These are phyloP conservation scores for Amaurobius ferox DNA, from an alignment of 2,888 invertebrate species.

Conservation along the genomic window DNA sequence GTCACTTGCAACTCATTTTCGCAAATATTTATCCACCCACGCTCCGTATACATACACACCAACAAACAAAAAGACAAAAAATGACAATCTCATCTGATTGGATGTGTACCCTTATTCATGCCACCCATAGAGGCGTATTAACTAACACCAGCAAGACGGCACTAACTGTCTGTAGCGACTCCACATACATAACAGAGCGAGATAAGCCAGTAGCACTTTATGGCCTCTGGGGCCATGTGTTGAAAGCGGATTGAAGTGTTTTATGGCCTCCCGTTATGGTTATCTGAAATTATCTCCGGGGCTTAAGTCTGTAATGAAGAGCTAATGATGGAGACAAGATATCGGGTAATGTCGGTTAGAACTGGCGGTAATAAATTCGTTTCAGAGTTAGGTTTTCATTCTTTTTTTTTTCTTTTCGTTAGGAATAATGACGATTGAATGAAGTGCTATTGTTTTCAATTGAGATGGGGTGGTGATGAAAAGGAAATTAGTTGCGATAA, in stretches of 20 bases:
- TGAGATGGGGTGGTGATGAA: too few relatives aligned
- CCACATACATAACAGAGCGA: conserved; percentile 22
- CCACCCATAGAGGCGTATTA: conserved; percentile 3
- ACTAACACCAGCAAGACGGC: background rate
- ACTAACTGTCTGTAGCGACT: conserved; percentile 1
- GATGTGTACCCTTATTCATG: background rate
- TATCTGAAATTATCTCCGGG: conserved; percentile 51
- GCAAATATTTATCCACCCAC: too few relatives aligned
- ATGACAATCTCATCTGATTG: background rate
- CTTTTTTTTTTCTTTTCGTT: background rate
- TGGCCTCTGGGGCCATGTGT: conserved; percentile 55
- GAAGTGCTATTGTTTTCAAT: background rate
- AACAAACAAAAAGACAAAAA: background rate
- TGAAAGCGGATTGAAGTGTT: conserved; percentile 27
- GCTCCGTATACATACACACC: too few relatives aligned
- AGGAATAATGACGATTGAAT: background rate
- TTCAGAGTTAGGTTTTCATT: background rate
- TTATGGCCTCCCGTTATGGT: conserved; percentile 39
- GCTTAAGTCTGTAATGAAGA: conserved; percentile 58
- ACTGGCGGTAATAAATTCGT: conserved; percentile 48
- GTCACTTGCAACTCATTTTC: too few relatives aligned
- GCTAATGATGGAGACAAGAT: conserved; percentile 57
- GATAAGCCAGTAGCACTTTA: conserved; percentile 46
- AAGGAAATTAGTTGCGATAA: too few relatives aligned
- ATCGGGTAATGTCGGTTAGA: conserved; percentile 52